phyloP scores from a whole-genome alignment of 2,113 vertebrate genomes.

The Mirounga angustirostris region DNA sequence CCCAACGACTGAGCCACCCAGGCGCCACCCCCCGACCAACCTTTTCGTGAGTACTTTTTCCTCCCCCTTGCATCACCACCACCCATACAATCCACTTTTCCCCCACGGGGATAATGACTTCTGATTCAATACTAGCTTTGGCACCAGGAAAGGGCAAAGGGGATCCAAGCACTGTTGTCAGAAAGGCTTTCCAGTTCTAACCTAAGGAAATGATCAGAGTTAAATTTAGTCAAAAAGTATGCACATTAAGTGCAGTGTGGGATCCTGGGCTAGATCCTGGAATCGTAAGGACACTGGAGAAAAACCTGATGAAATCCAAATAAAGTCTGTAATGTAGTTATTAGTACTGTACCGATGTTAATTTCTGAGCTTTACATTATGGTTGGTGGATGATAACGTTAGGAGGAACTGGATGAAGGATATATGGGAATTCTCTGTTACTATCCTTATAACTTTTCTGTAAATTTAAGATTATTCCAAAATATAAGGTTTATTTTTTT shows the following conservation, averaged over 20 bases:
- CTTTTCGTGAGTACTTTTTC: not conserved
- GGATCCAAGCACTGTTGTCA: not conserved
- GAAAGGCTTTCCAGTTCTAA: conserved; percentile 10
- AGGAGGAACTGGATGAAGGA: not conserved
- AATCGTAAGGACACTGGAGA: not conserved
- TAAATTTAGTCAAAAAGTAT: not conserved
- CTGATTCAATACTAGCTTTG: not conserved
- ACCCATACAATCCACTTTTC: not conserved
- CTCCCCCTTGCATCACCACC: not conserved
- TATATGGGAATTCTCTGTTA: not conserved
- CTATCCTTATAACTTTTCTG: not conserved
- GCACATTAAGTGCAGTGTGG: not conserved
- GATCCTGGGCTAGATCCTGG: not conserved
- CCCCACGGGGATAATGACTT: not conserved
- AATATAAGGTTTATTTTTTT: not conserved
- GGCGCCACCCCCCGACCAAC: too few relatives aligned
- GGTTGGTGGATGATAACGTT: not conserved
- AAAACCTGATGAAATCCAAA: not conserved
- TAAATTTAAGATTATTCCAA: conserved; percentile 35
- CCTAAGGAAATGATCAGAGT: not conserved
- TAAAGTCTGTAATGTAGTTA: not conserved
- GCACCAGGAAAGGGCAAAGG: not conserved
- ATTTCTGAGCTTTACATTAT: not conserved
- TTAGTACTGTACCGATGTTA: not conserved
- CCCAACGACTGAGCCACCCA: too few relatives aligned